Evolutionary conservation across 2,797 vertebrate genomes (phyloP).

Genomic region (Eulemur rubriventer): DNA sequence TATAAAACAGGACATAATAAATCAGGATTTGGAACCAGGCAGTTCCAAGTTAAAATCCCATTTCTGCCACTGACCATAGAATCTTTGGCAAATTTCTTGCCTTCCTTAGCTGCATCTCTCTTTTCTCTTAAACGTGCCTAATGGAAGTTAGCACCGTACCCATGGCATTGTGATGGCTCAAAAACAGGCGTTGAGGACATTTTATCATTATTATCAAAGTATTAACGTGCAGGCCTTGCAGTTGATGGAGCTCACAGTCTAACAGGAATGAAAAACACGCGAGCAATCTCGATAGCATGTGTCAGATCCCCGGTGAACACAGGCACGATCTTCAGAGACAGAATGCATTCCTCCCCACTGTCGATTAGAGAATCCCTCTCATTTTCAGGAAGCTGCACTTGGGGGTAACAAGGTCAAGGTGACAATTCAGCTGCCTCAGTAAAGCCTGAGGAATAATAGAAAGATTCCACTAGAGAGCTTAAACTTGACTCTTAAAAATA

Average conservation of each 20-base stretch:
- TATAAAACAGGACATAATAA: rapidly evolving
- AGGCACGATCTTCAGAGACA: rapidly evolving
- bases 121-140: neutral
- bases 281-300: rapidly evolving
- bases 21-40: neutral
- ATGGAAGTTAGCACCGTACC: neutral
- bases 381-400: neutral
- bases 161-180: neutral
- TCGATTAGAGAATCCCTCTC: neutral
- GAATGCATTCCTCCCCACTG: rapidly evolving
- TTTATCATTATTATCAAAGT: neutral
- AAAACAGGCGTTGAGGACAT: neutral
- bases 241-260: neutral
- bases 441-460: neutral
- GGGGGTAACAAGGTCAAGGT: neutral
- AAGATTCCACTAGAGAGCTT: neutral
- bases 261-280: neutral
- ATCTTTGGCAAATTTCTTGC: neutral
- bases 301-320: neutral
- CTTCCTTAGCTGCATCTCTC: neutral
- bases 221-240: neutral
- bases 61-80: neutral
- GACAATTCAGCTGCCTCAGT: neutral
- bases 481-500: neutral
- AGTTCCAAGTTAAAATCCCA: neutral